A percentile compares a stretch with the other conserved stretches of the same genome.
phyloP scores from a whole-genome alignment of 2,888 invertebrate species.

The Pollenia labialis region DNA sequence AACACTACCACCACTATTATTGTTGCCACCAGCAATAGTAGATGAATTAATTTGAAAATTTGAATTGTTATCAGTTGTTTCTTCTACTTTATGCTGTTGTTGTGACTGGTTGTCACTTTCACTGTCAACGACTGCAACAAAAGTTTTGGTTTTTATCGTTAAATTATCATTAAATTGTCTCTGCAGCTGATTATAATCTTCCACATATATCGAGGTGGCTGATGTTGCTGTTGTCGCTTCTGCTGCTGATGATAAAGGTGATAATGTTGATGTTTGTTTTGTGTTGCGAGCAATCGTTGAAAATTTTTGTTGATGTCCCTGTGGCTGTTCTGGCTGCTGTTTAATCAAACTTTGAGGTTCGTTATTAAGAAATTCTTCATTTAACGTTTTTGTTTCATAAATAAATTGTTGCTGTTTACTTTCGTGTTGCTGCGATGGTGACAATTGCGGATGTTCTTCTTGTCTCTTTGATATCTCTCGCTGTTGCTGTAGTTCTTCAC shows the following conservation, averaged over 20 bases:
- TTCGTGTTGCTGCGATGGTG: slow-evolving; percentile 40
- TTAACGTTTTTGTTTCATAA: slow-evolving; percentile 45
- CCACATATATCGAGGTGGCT: slow-evolving; percentile 32
- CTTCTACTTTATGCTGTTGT: slow-evolving; percentile 27
- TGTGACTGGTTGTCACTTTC: slow-evolving; percentile 39
- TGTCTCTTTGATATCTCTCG: slow-evolving; percentile 46
- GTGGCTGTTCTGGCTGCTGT: slow-evolving; percentile 41
- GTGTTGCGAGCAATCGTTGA: slow-evolving; percentile 48
- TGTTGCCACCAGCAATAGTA: slow-evolving; percentile 65
- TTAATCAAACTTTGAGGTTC: slow-evolving; percentile 57
- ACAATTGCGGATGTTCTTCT: slow-evolving; percentile 63
- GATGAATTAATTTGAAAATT: slow-evolving; percentile 27
- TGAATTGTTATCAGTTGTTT: slow-evolving; percentile 8
- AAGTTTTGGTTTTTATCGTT: slow-evolving; percentile 43
- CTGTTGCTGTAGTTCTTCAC: slow-evolving; percentile 73
- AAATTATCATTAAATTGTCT: slow-evolving; percentile 57
- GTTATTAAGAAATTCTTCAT: slow-evolving; percentile 43
- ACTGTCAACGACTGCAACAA: slow-evolving; percentile 64
- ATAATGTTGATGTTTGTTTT: slow-evolving; percentile 3
- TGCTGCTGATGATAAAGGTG: slow-evolving; percentile 49
- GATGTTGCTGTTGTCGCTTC: slow-evolving; percentile 56
- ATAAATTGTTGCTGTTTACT: slow-evolving; percentile 50
- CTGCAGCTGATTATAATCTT: slow-evolving; percentile 56
- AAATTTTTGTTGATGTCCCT: slow-evolving; percentile 68
- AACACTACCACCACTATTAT: slow-evolving; percentile 57